These are phyloP conservation scores for Hylyphantes graminicola DNA, from an alignment of 1,140 invertebrate genomes.

Conservation along the genomic window DNA sequence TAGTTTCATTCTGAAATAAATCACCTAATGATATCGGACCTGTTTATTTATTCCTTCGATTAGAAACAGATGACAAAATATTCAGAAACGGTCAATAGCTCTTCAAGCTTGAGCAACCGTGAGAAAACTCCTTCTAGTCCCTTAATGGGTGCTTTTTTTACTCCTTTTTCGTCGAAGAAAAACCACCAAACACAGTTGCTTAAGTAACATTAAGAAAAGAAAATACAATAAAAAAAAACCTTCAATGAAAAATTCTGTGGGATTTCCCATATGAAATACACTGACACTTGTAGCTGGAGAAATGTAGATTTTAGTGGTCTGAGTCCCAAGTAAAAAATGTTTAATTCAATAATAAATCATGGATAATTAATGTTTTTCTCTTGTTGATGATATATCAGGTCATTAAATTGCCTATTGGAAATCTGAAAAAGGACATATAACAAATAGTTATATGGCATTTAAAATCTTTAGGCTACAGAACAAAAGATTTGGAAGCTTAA, in stretches of 20 bases:
- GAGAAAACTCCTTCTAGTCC: constrained; percentile 40
- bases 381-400: too few relatives aligned
- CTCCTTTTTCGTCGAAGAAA: constrained; percentile 31
- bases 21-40: constrained; percentile 45
- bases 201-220: constrained; percentile 56
- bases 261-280: constrained; percentile 58
- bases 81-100: constrained; percentile 59
- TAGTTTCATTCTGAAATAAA: constrained; percentile 38
- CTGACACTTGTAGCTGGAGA: constrained; percentile 57
- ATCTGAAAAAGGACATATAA: too few relatives aligned
- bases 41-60: constrained; percentile 56
- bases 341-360: too few relatives aligned
- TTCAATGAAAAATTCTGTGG: constrained; percentile 1
- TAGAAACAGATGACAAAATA: constrained; percentile 61
- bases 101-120: constrained; percentile 51
- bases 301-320: constrained; percentile 21
- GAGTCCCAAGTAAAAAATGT: not conserved
- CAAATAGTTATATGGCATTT: too few relatives aligned
- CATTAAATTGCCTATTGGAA: too few relatives aligned
- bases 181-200: constrained; percentile 55
- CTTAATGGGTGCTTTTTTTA: constrained; percentile 49
- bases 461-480: too few relatives aligned
- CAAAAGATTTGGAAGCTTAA: too few relatives aligned
- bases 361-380: too few relatives aligned
- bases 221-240: constrained; percentile 29